A percentile compares a stretch with the other conserved stretches of the same genome.
phyloP scores from a whole-genome alignment of 2,797 vertebrate genomes.

The Hemibagrus guttatus region DNA sequence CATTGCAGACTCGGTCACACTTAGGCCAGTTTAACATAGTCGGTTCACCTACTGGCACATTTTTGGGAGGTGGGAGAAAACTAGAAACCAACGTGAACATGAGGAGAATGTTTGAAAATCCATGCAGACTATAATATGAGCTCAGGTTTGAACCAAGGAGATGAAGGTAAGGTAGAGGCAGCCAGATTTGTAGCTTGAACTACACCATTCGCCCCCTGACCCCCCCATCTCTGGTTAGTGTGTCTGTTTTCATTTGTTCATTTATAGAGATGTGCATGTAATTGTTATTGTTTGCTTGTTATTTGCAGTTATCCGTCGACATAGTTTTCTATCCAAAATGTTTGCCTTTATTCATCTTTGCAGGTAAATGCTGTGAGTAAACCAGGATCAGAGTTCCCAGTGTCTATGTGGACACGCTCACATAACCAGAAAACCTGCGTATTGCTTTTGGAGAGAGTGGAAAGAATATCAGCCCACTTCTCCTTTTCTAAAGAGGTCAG shows the following conservation, averaged over 20 bases:
- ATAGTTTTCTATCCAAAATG: neutral
- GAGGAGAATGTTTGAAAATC: neutral
- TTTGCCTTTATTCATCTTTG: neutral
- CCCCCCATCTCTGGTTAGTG: no score
- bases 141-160: neutral
- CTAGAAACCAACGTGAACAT: neutral
- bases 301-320: no score
- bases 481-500: conserved; percentile 81
- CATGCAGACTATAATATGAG: neutral
- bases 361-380: conserved; percentile 80
- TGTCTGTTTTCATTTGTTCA: neutral
- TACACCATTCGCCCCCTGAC: neutral
- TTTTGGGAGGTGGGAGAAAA: neutral
- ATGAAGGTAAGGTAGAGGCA: neutral
- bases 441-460: conserved; percentile 84
- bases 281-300: neutral
- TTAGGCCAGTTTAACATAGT: neutral
- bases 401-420: conserved; percentile 79
- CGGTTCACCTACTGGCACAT: neutral
- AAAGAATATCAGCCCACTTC: conserved; percentile 81
- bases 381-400: conserved; percentile 77
- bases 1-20: neutral
- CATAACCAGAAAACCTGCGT: conserved; percentile 65
- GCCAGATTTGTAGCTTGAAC: neutral
- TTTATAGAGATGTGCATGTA: neutral